Base-by-base conservation (phyloP, 2,888 invertebrate species). In the Drosophila siamana region DNA sequence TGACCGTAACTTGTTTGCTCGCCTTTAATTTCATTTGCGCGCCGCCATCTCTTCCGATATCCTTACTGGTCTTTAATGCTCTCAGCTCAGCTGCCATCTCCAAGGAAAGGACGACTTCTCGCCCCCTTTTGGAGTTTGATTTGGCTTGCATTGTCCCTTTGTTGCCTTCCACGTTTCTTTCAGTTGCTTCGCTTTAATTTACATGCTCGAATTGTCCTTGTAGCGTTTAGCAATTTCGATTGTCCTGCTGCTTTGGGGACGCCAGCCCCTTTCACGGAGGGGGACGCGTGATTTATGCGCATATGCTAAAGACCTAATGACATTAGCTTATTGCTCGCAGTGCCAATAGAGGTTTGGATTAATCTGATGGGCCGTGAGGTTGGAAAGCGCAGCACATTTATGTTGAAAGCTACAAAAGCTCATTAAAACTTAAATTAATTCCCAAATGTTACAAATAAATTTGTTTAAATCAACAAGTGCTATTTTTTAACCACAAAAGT, bases 1-100 rank as follows among this genome's bases (percentile, higher is more conserved):
- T 85, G 85, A 86, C 85, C 85, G 85, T 85, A 85, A 90, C 89
- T 90, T 90, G 89, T 89, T 90, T 89, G 88, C 88, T 88, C 89
- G 89, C 85, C 89, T 89, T 89, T 90, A 89, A 89, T 90, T 90
- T 90, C 87, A 89, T 89, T 89, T 90, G 88, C 77, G 88, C 77
- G 41, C 43, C 56, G 22, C 78, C 68, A 65, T 52, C 60, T 28
- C 43, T 52, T 48, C 54, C 60, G 44, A 78, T 64, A 73, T 68
- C 78, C 68, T 55, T 61, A 68, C 74, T 57, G 69, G 56, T 78
- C 74, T 78, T 75, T 68, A 74, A 74, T 78, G 73, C 67, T 52
- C n/a, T 33, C 19, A 2, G 56, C 61, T 36, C 64, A 62, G 64
- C 46, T 65, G 76, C 56, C 59, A 46, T 50, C 7, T 6, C 13